Evolutionary conservation across 2,888 invertebrate species (phyloP), one percentile per base, ranked within the genome.

Genomic region (Hirudinaria manillensis): DNA sequence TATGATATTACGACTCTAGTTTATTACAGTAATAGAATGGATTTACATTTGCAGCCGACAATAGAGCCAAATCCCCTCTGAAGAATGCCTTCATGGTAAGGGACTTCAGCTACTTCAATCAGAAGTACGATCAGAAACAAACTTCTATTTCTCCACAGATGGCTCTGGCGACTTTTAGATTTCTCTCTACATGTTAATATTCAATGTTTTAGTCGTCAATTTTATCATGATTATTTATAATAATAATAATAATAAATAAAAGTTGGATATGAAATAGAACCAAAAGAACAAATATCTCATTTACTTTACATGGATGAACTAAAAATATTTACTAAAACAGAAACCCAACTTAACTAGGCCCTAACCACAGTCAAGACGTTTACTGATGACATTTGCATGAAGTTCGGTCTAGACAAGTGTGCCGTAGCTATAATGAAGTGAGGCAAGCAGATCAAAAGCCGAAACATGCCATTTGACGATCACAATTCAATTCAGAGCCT

Each of bases 91-190:
- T 79, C 81, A 80, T 81, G 38, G 79, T 79, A 82, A 85, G 85
- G 78, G 94, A 94, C 83, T 94, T 94, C 84, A 91, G 91, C 0
- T 89, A 91, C 55, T 95, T 95, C 86, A 93, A 93, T 0, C 92
- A 93, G 83, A 89, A 91, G 13, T 90, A 90, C 77, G 91, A 93
- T 78, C 91, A 93, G 78, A 90, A 91, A 79, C 81, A 81, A 66
- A 78, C 78, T 24, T 81, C 81, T 13, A 92, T 97, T 81, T 93
- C 94, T 7, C 94, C 96, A 0, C 97, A 97, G 84, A 88, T 98
- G 77, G 91, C 93, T 0, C 87, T 97, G 77, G 97, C 97, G 74
- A 92, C 94, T 79, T 95, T 92, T 88, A 97, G 97, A 87, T 98
- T 92, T 85, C 87, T 98, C 78, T 93, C 92, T 81, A 93, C 95